phyloP scores from a whole-genome alignment of 2,113 vertebrate species.

The Calidris pygmaea region DNA sequence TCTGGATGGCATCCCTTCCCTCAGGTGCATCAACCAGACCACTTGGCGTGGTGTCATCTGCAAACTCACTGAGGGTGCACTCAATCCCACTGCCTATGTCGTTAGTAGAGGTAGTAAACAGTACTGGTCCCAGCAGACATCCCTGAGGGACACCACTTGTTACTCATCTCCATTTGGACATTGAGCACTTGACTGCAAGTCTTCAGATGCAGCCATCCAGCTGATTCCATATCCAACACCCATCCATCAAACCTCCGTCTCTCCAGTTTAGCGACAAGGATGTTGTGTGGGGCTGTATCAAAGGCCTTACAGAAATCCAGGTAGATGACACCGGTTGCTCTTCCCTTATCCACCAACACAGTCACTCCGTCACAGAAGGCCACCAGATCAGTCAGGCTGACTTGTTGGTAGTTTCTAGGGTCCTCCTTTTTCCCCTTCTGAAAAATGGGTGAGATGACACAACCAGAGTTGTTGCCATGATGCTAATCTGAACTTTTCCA shows the following conservation, averaged over 20 bases:
- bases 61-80: background rate
- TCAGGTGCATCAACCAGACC: accelerated
- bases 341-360: background rate
- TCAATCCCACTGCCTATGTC: background rate
- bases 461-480: background rate
- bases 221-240: background rate
- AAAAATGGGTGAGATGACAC: background rate
- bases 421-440: background rate
- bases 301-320: background rate
- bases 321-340: background rate
- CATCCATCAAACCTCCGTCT: background rate
- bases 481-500: background rate
- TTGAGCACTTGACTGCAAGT: background rate
- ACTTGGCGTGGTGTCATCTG: background rate
- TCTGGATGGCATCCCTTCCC: background rate
- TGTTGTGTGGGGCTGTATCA: background rate
- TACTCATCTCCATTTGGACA: background rate
- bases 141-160: background rate
- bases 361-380: background rate
- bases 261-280: background rate
- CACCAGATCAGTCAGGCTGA: background rate
- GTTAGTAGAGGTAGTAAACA: background rate
- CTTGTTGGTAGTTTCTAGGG: background rate
- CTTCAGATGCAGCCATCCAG: background rate
- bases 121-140: background rate